phyloP scores from a whole-genome alignment of 2,888 invertebrate species.

The Troilus luridus region DNA sequence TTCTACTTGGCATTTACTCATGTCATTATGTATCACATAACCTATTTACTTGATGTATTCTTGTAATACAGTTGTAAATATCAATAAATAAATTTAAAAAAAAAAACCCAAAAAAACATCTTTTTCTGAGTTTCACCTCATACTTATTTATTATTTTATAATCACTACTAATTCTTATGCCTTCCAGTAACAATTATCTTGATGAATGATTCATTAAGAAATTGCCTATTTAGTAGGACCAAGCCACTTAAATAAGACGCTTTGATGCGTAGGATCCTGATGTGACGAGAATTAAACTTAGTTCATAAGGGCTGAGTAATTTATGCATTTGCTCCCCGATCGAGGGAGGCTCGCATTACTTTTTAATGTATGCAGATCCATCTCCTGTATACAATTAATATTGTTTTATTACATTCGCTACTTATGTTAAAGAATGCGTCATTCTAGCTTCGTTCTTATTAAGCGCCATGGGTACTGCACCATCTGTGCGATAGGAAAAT shows the following conservation, averaged over 20 bases:
- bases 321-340: conserved; percentile 47
- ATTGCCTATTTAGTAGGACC: not conserved
- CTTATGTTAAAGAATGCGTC: conserved; percentile 42
- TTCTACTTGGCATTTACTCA: no score
- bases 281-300: conserved; percentile 44
- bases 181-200: not conserved
- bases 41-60: no score
- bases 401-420: conserved; percentile 53
- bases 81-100: no score
- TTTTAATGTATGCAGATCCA: conserved; percentile 56
- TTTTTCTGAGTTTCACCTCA: no score
- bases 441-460: not conserved
- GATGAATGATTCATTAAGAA: not conserved
- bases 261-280: not conserved
- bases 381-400: conserved; percentile 55
- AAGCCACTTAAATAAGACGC: conserved; percentile 23
- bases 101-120: no score
- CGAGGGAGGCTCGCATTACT: conserved; percentile 44
- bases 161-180: not conserved
- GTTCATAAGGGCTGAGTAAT: conserved; percentile 9
- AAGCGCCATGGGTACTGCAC: not conserved
- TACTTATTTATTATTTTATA: not conserved
- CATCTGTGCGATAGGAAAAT: not conserved
- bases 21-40: no score
- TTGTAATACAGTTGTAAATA: no score